These are phyloP conservation scores for Coptodon rendalli DNA, from an alignment of 2,113 vertebrate genomes.

Conservation along the genomic window DNA sequence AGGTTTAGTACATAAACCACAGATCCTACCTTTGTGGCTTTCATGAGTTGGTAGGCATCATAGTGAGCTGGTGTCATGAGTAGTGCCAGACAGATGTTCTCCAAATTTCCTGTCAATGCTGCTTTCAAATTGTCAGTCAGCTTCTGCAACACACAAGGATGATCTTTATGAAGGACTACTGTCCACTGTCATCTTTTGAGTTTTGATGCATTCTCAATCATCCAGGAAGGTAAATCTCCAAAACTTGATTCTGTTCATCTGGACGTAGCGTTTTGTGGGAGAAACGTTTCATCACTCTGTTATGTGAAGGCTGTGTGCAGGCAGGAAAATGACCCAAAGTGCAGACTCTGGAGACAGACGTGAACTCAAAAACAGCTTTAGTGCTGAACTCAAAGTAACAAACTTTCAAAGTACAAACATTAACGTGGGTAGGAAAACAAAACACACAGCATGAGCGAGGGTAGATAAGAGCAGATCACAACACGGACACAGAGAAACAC, in stretches of 20 bases:
- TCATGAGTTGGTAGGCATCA: slow-evolving; percentile 80
- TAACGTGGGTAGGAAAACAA: no score
- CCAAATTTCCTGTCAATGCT: slow-evolving; percentile 74
- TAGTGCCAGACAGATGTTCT: slow-evolving; percentile 78
- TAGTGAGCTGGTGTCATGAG: slow-evolving; percentile 82
- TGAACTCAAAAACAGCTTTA: no score
- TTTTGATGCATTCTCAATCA: background rate
- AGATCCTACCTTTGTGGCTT: slow-evolving; percentile 58
- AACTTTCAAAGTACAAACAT: no score
- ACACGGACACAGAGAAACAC: no score
- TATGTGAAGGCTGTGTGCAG: no score
- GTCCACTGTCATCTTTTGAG: background rate
- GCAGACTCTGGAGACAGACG: no score
- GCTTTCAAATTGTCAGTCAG: slow-evolving; percentile 76
- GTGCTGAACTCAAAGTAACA: no score
- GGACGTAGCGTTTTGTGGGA: background rate
- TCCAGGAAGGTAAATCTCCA: background rate
- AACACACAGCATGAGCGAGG: no score
- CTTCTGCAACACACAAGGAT: slow-evolving; percentile 56
- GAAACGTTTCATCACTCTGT: background rate
- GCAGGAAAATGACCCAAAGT: no score
- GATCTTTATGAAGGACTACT: background rate
- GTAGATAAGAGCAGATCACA: no score
- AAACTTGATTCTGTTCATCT: background rate
- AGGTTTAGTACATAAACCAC: background rate